Conservation (phyloP, 2,888 invertebrate genomes). For the Muscina levida region DNA sequence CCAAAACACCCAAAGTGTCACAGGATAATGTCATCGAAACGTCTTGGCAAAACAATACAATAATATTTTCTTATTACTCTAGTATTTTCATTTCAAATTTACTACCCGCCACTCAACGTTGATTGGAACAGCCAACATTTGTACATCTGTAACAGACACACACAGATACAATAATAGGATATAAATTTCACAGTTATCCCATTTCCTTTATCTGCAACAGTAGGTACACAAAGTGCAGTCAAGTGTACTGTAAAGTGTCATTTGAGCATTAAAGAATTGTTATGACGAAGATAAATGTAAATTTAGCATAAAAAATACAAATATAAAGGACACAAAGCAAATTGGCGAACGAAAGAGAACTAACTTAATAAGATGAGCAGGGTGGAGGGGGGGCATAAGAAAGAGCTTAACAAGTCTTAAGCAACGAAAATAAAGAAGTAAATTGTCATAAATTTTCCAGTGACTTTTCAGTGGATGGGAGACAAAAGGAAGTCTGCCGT, state of each 20-base stretch:
- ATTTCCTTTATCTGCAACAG: not conserved
- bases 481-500: too few species aligned
- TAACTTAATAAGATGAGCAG: too few species aligned
- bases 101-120: not conserved
- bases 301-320: not conserved
- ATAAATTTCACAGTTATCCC: not conserved
- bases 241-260: constrained; percentile 53
- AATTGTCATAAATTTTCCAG: not conserved
- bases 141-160: too few species aligned
- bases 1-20: too few species aligned
- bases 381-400: too few species aligned
- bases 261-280: not conserved
- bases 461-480: not conserved
- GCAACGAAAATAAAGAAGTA: not conserved
- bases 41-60: not conserved
- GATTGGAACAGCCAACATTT: not conserved
- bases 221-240: constrained; percentile 26
- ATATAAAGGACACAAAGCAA: not conserved
- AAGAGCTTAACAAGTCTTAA: not conserved
- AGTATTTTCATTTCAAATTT: constrained; percentile 6
- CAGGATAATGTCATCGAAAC: too few species aligned
- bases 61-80: constrained; percentile 17
- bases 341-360: too few species aligned
- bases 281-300: not conserved
- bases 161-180: not conserved